Evolutionary conservation across 2,888 invertebrate genomes (phyloP), one percentile per base, ranked within the genome.

Genomic region (Hyppa rectilinea): DNA sequence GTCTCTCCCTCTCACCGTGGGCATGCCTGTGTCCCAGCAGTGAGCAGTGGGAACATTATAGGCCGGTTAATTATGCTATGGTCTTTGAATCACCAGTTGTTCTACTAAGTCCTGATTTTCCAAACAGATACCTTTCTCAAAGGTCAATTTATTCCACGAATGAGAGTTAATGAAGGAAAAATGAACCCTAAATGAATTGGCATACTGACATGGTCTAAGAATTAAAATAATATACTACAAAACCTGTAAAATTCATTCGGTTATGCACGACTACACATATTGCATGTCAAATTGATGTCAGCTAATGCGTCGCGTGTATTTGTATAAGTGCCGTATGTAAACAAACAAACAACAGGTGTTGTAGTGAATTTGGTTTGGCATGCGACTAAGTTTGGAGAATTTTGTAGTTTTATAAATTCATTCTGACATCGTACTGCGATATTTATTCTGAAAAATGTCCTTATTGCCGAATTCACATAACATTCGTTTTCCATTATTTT

Each of bases 181-280:
- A 43, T 43, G 20, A 4, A 4, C n/a, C 12, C 0, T 47, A 47
- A 23, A 12, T 23, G 12, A 12, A 38, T n/a, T 5, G 7, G 4
- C 7, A 9, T 5, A 23, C 17, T 59, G 43, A 43, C 6, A 17
- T 17, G 36, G 29, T 36, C 2, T 40, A 45, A n/a, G 9, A 9
- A 12, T 40, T 3, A 29, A 50, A 20, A 38, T 31, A 53, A 34
- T 31, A 10, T 2, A 47, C 7, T 12, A 34, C 7, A 14, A 64
- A 43, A 40, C 3, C 66, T 6, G 20, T 60, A 34, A 43, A n/a
- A 34, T 50, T 34, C 0, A 14, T 26, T 67, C 14, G 2, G 50
- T 23, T 66, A 31, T 23, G 53, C 17, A 66, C 50, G 61, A 49
- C 49, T 49, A 23, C 14, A 40, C 9, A 20, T 26, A 40, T 23